A percentile compares a stretch with the other conserved stretches of the same genome.
phyloP scores from a whole-genome alignment of 2,888 invertebrate species.

The Cerceris rybyensis region DNA sequence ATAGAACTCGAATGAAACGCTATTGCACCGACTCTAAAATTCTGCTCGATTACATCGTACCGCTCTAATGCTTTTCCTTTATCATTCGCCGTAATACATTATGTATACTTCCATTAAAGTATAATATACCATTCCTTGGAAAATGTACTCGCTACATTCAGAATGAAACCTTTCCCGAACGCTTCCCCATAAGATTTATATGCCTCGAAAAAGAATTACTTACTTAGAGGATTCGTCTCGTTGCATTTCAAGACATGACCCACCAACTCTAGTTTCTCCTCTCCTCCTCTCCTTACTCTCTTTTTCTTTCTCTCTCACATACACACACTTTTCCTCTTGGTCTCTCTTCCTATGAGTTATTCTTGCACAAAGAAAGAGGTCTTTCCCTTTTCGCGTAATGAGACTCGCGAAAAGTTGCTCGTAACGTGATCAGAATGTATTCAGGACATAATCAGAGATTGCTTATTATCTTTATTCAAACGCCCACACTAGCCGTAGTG shows the following conservation, averaged over 20 bases:
- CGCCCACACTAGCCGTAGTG: constrained; percentile 24
- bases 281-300: background rate
- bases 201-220: constrained; percentile 46
- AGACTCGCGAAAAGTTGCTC: constrained; percentile 11
- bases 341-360: background rate
- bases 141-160: constrained; percentile 44
- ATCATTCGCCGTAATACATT: constrained; percentile 58
- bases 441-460: constrained; percentile 34
- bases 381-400: constrained; percentile 23
- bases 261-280: background rate
- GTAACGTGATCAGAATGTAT: constrained; percentile 42
- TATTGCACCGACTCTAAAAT: constrained; percentile 50
- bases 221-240: constrained; percentile 39
- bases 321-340: no score
- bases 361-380: background rate
- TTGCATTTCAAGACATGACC: constrained; percentile 21
- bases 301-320: no score
- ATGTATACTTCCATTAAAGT: constrained; percentile 61
- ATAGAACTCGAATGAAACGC: constrained; percentile 40
- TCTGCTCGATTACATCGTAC: constrained; percentile 50
- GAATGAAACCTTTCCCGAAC: constrained; percentile 43
- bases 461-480: constrained; percentile 40
- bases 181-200: constrained; percentile 52
- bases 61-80: constrained; percentile 52
- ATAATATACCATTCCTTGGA: constrained; percentile 41